Evolutionary conservation across 2,113 vertebrate genomes (phyloP).

Genomic region (Pachypanchax playfairii): DNA sequence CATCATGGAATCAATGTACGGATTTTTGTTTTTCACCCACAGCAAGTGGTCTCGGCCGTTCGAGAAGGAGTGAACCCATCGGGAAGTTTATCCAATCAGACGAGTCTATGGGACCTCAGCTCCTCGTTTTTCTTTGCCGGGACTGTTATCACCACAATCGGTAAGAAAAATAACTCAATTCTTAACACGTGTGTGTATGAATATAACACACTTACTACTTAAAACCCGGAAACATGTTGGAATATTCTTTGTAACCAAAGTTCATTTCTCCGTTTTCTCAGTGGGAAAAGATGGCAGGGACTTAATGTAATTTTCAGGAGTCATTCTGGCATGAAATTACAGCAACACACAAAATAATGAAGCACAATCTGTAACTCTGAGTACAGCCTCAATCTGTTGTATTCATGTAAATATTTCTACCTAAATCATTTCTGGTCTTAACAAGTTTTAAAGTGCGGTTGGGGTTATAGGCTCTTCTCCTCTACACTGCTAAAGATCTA

Average conservation of each 20-base stretch:
- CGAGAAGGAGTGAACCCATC: conserved; percentile 94
- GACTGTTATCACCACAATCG: conserved; percentile 99
- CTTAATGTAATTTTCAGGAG: not conserved
- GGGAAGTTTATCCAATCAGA: conserved; percentile 90
- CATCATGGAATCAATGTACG: not conserved
- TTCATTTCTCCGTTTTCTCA: not conserved
- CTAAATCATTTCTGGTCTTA: not conserved
- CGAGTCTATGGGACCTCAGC: conserved; percentile 98
- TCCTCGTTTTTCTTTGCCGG: conserved; percentile 99
- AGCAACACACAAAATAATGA: not conserved
- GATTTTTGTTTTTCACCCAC: conserved; percentile 35
- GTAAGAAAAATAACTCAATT: too few species aligned
- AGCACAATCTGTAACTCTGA: not conserved
- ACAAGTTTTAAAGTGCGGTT: not conserved
- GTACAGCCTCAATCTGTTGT: not conserved
- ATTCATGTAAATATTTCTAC: not conserved
- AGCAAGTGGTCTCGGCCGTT: conserved; percentile 96
- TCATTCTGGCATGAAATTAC: conserved; percentile 2
- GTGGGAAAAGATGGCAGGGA: not conserved
- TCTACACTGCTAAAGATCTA: not conserved
- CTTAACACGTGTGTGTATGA: too few species aligned
- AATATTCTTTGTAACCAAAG: too few species aligned
- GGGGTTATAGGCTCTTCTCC: not conserved
- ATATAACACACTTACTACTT: too few species aligned
- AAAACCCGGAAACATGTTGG: too few species aligned